These are phyloP conservation scores for Rhineura floridana DNA, from an alignment of 2,113 vertebrate genomes.

Conservation along the genomic window DNA sequence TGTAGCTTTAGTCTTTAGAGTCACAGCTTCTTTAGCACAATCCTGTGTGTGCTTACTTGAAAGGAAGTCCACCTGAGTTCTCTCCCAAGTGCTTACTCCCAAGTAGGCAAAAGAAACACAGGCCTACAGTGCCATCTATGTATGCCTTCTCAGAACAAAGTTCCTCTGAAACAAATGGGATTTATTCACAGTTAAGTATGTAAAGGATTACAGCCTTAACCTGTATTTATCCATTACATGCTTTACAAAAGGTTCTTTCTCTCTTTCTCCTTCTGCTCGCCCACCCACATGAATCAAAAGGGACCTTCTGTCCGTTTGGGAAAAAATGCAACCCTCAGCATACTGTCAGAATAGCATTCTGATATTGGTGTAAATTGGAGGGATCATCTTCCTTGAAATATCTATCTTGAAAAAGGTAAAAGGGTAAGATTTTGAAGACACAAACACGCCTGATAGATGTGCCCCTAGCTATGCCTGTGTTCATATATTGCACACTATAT, in stretches of 20 bases:
- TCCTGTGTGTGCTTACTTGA: not conserved
- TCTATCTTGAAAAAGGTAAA: not conserved
- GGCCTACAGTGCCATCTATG: not conserved
- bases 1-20: not conserved
- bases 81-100: not conserved
- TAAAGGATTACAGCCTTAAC: not conserved
- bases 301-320: not conserved
- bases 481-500: not conserved
- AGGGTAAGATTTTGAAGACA: not conserved
- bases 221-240: not conserved
- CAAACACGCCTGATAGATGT: conserved; percentile 7
- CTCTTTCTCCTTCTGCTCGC: not conserved
- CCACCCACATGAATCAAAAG: not conserved
- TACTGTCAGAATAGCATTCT: not conserved
- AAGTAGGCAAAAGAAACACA: not conserved
- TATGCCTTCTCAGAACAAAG: not conserved
- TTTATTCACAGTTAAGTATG: not conserved
- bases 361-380: not conserved
- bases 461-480: not conserved
- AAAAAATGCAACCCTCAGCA: not conserved
- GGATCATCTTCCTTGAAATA: not conserved
- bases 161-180: not conserved
- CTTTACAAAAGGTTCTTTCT: not conserved
- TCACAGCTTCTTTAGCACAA: not conserved
- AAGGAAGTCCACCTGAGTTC: too few relatives aligned